Evolutionary conservation across 2,113 vertebrate species (phyloP).

Genomic region (Synodontis membranacea): DNA sequence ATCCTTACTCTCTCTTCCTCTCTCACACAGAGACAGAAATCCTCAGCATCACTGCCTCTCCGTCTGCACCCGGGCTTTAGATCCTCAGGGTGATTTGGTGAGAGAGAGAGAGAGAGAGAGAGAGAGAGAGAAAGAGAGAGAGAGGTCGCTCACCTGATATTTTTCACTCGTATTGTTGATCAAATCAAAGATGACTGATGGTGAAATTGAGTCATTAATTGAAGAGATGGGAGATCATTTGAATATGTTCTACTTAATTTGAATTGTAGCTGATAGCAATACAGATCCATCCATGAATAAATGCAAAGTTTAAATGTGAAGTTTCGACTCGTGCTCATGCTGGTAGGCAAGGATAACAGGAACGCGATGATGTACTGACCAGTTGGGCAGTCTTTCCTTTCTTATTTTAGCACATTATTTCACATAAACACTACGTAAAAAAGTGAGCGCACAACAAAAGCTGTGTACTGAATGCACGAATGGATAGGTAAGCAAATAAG

Average conservation of each 20-base stretch:
- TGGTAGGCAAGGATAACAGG: background rate
- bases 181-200: conserved; percentile 43
- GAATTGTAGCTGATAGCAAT: conserved; percentile 32
- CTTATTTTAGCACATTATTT: background rate
- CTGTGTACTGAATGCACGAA: background rate
- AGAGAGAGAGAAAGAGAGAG: background rate
- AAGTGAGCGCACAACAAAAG: background rate
- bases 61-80: conserved; percentile 37
- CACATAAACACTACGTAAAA: background rate
- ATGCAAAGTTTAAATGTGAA: background rate
- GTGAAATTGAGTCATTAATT: conserved; percentile 47
- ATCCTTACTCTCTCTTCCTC: conserved; percentile 54
- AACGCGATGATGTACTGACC: background rate
- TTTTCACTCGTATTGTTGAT: conserved; percentile 23
- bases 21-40: conserved; percentile 50
- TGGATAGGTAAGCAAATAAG: background rate
- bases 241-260: conserved; percentile 33
- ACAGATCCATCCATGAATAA: conserved; percentile 7
- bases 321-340: background rate
- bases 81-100: conserved; percentile 40
- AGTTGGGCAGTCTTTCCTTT: no score
- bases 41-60: conserved; percentile 45
- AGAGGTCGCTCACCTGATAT: conserved; percentile 39
- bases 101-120: conserved; percentile 9
- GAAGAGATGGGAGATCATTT: conserved; percentile 30